Conservation (phyloP, 1,140 invertebrate species). For the Drosophila azteca region DNA sequence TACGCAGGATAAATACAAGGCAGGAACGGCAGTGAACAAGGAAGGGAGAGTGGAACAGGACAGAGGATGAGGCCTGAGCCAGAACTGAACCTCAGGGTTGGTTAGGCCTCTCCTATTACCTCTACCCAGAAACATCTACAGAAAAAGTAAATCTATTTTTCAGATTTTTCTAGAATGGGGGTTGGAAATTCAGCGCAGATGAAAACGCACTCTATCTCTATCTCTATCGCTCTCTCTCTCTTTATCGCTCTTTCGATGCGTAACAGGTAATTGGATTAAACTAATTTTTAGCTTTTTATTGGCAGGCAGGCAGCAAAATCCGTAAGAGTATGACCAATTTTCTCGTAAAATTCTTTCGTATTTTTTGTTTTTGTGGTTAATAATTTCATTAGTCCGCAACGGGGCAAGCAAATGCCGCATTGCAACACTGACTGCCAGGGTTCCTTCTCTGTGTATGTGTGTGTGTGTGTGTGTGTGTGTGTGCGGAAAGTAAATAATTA, state of each 20-base stretch:
- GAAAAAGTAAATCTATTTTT: constrained; percentile 12
- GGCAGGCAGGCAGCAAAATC: constrained; percentile 55
- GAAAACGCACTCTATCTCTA: background rate
- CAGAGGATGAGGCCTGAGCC: background rate
- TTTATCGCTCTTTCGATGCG: constrained; percentile 58
- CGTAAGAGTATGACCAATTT: constrained; percentile 40
- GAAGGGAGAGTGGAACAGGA: constrained; percentile 1
- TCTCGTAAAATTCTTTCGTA: background rate
- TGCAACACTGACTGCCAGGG: constrained; percentile 62
- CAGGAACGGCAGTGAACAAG: constrained; percentile 13
- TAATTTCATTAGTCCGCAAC: constrained; percentile 73
- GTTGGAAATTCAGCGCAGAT: constrained; percentile 2
- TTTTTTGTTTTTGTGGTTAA: constrained; percentile 41
- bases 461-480: constrained; percentile 37
- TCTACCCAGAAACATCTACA: constrained; percentile 1
- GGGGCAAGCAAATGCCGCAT: constrained; percentile 61
- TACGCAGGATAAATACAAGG: constrained; percentile 68
- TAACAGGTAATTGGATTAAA: constrained; percentile 83
- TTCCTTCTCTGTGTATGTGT: constrained; percentile 10
- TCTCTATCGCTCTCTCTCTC: constrained; percentile 14
- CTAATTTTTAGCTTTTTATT: constrained; percentile 76
- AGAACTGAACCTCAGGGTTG: constrained; percentile 48
- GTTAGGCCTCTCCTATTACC: constrained; percentile 46
- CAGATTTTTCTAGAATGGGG: background rate
- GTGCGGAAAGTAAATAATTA: constrained; percentile 77